Evolutionary conservation across 2,797 vertebrate species (phyloP), one percentile per base, ranked within the genome.

Genomic region (Lateolabrax maculatus): DNA sequence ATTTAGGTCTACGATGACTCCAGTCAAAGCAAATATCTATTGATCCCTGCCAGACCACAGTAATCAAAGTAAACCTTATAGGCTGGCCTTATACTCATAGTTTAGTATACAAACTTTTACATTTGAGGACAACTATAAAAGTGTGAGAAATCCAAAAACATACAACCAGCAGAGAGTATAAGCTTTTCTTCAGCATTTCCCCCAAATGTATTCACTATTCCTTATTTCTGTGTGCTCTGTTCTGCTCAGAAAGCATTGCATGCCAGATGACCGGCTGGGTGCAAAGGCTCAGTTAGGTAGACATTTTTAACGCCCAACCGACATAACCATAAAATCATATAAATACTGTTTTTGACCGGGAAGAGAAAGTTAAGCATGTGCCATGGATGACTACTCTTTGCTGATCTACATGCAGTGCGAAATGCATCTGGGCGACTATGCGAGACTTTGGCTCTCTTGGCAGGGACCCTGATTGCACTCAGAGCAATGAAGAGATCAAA

Each of bases 401-500:
- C 75, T 67, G 67, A 82, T 83, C 69, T 69, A 63, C 77, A 71
- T 66, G 74, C 72, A 73, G 66, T 29, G 61, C 41, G 36, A 82
- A 76, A 75, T 72, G 52, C 25, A 72, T 81, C 68, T 37, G 44
- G 34, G 71, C 65, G 77, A 71, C 75, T n/a, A n/a, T n/a, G n/a
- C n/a, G n/a, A 62, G 43, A 15, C 57, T 49, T 37, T 65, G 77
- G 57, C 57, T 73, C 44, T 71, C 36, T 73, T 83, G 84, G 82
- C 81, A 79, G 75, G 37, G 79, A 84, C 58, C 75, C 55, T 69
- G 76, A 58, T 39, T 39, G 29, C 65, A 81, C 69, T 81, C 25
- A 63, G 71, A 61, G 79, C 71, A 73, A 77, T 83, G 80, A 64
- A 77, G 74, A 78, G 84, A 90, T 87, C 74, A 90, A 88, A 90